Percentiles rank a stretch among this genome's conserved stretches.
Evolutionary conservation across 2,888 invertebrate genomes (phyloP).

Genomic region (Lycaena phlaeas): DNA sequence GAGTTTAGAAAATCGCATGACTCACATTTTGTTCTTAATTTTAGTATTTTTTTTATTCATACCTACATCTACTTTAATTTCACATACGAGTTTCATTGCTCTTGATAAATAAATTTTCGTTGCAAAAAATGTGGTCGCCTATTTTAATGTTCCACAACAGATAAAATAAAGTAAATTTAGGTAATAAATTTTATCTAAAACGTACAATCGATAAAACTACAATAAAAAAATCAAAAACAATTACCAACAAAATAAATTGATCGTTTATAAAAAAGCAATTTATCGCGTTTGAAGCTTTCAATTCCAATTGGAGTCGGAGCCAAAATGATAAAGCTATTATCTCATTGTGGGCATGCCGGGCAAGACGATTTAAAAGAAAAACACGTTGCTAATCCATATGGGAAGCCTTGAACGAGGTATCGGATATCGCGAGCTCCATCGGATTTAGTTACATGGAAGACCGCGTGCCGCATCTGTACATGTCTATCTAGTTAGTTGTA

Average conservation of each 20-base stretch:
- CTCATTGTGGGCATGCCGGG: constrained; percentile 20
- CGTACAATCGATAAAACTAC: background rate
- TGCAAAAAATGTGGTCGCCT: too few species aligned
- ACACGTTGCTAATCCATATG: constrained; percentile 53
- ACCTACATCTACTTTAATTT: too few species aligned
- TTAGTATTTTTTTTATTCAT: background rate
- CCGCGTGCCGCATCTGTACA: constrained; percentile 42
- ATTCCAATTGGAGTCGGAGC: constrained; percentile 18
- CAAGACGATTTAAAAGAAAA: constrained; percentile 44
- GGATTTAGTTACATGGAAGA: constrained; percentile 52
- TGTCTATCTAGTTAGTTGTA: constrained; percentile 13
- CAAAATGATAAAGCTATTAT: constrained; percentile 26
- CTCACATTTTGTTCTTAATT: constrained; percentile 3
- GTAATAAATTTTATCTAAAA: too few species aligned
- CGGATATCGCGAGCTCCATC: constrained; percentile 31
- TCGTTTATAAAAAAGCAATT: constrained; percentile 20
- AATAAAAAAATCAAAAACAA: constrained; percentile 5
- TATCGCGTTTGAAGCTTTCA: constrained; percentile 17
- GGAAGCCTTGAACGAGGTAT: constrained; percentile 60
- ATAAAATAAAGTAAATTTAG: too few species aligned
- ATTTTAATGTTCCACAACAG: too few species aligned
- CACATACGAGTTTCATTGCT: too few species aligned
- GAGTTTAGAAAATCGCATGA: constrained; percentile 53
- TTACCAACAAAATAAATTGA: constrained; percentile 6
- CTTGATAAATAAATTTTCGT: too few species aligned